These are phyloP conservation scores for Lophura nycthemera DNA, from an alignment of 2,113 vertebrate genomes.

Conservation along the genomic window DNA sequence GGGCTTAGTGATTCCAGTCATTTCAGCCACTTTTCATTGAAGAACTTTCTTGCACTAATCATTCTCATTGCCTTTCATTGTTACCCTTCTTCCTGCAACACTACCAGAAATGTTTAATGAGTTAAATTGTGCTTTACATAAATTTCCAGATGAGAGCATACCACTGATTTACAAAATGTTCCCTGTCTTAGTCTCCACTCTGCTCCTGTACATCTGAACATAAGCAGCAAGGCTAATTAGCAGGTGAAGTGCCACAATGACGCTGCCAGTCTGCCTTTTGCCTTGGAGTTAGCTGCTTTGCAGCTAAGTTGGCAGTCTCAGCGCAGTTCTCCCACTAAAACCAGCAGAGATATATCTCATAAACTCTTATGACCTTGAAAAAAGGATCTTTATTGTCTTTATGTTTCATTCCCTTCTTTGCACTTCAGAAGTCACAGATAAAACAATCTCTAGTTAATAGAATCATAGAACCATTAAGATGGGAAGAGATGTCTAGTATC, in stretches of 20 bases:
- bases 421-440: neutral
- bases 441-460: neutral
- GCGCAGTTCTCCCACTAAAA: neutral
- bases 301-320: neutral
- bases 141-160: neutral
- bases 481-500: neutral
- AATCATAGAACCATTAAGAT: neutral
- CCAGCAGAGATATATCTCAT: neutral
- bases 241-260: neutral
- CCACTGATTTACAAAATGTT: neutral
- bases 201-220: neutral
- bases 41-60: neutral
- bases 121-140: neutral
- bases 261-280: neutral
- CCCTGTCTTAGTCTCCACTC: neutral
- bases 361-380: neutral
- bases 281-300: neutral
- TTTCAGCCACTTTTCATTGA: neutral
- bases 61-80: neutral
- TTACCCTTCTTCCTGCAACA: neutral
- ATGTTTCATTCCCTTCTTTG: too few species aligned
- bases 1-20: neutral
- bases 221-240: neutral
- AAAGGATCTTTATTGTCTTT: neutral
- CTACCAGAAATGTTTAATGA: neutral